Evolutionary conservation across 1,140 invertebrate species (phyloP).

Genomic region (Anoplolepis gracilipes): DNA sequence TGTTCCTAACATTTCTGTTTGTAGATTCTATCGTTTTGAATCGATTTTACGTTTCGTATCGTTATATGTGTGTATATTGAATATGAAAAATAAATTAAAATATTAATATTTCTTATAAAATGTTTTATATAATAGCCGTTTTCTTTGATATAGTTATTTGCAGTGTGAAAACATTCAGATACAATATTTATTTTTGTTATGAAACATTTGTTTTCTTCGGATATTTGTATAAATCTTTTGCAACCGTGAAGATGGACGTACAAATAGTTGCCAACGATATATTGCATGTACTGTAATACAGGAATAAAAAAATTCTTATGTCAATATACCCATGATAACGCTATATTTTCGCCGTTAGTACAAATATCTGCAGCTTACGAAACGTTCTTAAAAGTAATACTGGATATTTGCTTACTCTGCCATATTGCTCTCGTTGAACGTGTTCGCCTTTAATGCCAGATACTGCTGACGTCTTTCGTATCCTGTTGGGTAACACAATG

Average conservation of each 20-base stretch:
- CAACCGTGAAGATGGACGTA: neutral
- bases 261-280: neutral
- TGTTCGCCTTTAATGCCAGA: conserved; percentile 18
- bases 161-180: neutral
- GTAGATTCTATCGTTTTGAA: too few species aligned
- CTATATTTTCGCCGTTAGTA: neutral
- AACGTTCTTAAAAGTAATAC: conserved; percentile 22
- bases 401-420: conserved; percentile 34
- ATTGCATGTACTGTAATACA: neutral
- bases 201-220: neutral
- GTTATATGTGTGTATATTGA: neutral
- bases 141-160: neutral
- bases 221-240: neutral
- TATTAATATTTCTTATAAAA: too few species aligned
- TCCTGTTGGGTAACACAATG: conserved; percentile 39
- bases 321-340: conserved; percentile 22
- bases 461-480: conserved; percentile 36
- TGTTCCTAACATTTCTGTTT: neutral
- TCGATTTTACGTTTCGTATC: neutral
- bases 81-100: neutral
- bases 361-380: conserved; percentile 13
- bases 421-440: conserved; percentile 17
- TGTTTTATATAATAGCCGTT: too few species aligned
- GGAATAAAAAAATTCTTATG: neutral
- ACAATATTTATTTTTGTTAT: neutral